These are phyloP conservation scores for Riparia riparia DNA, from an alignment of 2,113 vertebrate genomes.

Conservation along the genomic window DNA sequence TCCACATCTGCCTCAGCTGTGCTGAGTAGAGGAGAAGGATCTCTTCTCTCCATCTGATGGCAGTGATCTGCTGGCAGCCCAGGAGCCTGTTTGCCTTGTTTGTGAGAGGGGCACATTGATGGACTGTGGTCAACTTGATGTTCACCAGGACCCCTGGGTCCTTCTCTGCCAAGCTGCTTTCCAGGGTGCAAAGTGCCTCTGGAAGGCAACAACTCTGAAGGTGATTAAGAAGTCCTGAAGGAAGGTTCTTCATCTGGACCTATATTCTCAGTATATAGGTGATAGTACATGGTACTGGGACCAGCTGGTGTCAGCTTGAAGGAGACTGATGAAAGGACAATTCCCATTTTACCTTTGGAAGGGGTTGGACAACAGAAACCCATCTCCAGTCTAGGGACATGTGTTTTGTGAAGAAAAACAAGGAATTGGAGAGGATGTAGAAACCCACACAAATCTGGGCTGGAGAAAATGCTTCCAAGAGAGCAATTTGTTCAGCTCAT, in stretches of 20 bases:
- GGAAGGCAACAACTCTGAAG: not conserved
- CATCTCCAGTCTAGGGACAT: not conserved
- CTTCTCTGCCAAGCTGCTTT: not conserved
- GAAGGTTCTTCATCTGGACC: not conserved
- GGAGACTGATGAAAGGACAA: not conserved
- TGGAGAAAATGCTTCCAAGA: constrained; percentile 19
- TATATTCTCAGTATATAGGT: not conserved
- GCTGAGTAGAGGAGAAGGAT: not conserved
- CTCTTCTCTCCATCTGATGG: not conserved
- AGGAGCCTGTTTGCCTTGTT: not conserved
- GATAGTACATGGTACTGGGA: not conserved
- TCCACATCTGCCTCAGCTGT: not conserved
- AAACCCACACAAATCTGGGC: not conserved
- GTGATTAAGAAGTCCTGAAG: not conserved
- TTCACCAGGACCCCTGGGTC: not conserved
- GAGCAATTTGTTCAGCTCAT: constrained; percentile 27
- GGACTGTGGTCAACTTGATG: not conserved
- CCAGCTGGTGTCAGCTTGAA: not conserved
- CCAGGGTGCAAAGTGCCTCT: not conserved
- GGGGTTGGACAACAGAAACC: not conserved
- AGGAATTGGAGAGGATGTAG: not conserved
- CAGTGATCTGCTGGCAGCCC: not conserved
- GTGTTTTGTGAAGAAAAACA: not conserved
- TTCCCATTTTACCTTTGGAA: not conserved
- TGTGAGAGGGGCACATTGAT: not conserved